Conservation (phyloP, 1,140 invertebrate genomes). For the Trachymyrmex septentrionalis region DNA sequence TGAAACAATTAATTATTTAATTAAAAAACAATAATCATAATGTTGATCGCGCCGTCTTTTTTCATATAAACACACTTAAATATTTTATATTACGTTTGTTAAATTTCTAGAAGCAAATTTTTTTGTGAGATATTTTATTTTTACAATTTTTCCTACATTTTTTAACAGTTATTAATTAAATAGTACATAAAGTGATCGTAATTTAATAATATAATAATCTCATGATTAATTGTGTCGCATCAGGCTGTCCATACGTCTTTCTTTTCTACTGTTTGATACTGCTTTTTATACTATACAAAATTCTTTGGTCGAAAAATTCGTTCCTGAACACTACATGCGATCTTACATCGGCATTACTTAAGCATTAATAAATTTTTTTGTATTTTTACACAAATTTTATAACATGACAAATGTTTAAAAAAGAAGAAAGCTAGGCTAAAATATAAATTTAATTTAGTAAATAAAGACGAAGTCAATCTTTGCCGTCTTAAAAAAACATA, state of each 20-base stretch:
- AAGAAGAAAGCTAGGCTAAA: background rate
- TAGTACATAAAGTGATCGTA: background rate
- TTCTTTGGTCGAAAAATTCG: background rate
- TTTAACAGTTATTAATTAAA: conserved; percentile 16
- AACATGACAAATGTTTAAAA: background rate
- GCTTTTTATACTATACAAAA: background rate
- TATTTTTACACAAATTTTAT: background rate
- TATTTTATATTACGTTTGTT: background rate
- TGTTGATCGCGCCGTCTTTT: background rate
- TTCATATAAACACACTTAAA: background rate
- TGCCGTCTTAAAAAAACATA: background rate
- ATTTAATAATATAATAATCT: background rate
- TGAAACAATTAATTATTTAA: background rate
- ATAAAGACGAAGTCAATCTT: background rate
- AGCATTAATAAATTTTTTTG: background rate
- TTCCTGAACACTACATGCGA: background rate
- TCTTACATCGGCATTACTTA: background rate
- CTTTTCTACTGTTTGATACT: background rate
- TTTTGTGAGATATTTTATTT: background rate
- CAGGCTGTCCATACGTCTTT: background rate
- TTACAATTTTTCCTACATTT: background rate
- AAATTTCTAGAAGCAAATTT: background rate
- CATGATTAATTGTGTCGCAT: background rate
- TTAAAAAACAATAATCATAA: background rate
- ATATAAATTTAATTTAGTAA: background rate